A percentile compares a stretch with the other conserved stretches of the same genome.
Conservation (phyloP, 2,888 invertebrate genomes). For the Diploptera punctata region DNA sequence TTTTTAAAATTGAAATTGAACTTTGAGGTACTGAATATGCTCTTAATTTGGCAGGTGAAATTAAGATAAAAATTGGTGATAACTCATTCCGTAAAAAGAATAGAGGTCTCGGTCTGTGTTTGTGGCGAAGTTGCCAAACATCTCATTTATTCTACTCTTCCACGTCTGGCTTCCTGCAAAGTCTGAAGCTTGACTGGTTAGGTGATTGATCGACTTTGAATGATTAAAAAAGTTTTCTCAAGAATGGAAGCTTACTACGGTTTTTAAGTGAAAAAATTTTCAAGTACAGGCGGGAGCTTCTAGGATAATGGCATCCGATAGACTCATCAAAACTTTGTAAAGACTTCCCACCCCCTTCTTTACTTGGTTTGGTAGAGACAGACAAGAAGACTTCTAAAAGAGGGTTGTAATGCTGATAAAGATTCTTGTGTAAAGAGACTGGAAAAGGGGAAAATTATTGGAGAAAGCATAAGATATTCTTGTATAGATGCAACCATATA, state of each 20-base stretch:
- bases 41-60: no score
- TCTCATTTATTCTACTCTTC: slow-evolving; percentile 26
- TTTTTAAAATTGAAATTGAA: no score
- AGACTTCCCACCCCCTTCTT: slow-evolving; percentile 22
- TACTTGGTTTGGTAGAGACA: slow-evolving; percentile 20
- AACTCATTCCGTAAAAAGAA: no score
- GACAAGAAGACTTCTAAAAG: not conserved
- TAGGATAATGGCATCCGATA: slow-evolving; percentile 54
- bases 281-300: slow-evolving; percentile 28
- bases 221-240: slow-evolving; percentile 53
- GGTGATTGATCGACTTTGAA: slow-evolving; percentile 57
- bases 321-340: slow-evolving; percentile 53
- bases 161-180: slow-evolving; percentile 14
- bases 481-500: no score
- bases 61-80: no score
- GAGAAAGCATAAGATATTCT: no score
- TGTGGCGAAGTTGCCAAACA: slow-evolving; percentile 16
- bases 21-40: no score
- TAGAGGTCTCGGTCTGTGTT: slow-evolving; percentile 9
- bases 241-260: slow-evolving; percentile 27
- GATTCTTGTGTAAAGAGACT: not conserved
- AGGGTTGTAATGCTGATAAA: slow-evolving; percentile 23
- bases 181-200: slow-evolving; percentile 40
- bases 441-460: not conserved
- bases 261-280: slow-evolving; percentile 19